Evolutionary conservation across 2,797 vertebrate species (phyloP).

Genomic region (Takifugu ocellatus): DNA sequence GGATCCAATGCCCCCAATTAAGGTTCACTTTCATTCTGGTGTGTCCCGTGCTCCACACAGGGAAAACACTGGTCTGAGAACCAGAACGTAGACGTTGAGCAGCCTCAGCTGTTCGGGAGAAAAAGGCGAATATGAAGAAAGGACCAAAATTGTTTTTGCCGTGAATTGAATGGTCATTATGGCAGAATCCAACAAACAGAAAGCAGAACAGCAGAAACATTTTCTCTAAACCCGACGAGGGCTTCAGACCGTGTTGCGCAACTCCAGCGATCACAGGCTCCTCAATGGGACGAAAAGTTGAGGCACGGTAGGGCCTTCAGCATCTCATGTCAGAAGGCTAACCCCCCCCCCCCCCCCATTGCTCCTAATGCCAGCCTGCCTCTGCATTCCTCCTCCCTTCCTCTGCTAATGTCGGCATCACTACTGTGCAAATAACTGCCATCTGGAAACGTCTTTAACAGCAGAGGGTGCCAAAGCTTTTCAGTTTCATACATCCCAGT

Average conservation of each 20-base stretch:
- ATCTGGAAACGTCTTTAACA: slow-evolving; percentile 73
- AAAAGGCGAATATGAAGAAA: slow-evolving; percentile 44
- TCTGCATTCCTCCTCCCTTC: slow-evolving; percentile 36
- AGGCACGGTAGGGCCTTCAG: slow-evolving; percentile 10
- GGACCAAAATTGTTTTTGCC: slow-evolving; percentile 44
- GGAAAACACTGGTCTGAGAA: slow-evolving; percentile 53
- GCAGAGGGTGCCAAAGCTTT: slow-evolving; percentile 87
- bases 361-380: slow-evolving; percentile 20
- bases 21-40: slow-evolving; percentile 67
- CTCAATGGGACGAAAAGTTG: slow-evolving; percentile 12
- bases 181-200: slow-evolving; percentile 14
- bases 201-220: slow-evolving; percentile 5
- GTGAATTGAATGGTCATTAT: slow-evolving; percentile 39
- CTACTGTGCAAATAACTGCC: slow-evolving; percentile 57
- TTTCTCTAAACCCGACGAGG: slow-evolving; percentile 2
- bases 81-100: slow-evolving; percentile 43
- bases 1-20: slow-evolving; percentile 67
- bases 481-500: slow-evolving; percentile 62
- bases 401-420: slow-evolving; percentile 37
- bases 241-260: background rate
- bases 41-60: slow-evolving; percentile 52
- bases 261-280: slow-evolving; percentile 13
- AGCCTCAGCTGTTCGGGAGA: slow-evolving; percentile 51
- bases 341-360: slow-evolving; percentile 9
- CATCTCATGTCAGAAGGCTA: slow-evolving; percentile 19